Conservation (phyloP, 2,888 invertebrate species). For the Tinea trinotella region DNA sequence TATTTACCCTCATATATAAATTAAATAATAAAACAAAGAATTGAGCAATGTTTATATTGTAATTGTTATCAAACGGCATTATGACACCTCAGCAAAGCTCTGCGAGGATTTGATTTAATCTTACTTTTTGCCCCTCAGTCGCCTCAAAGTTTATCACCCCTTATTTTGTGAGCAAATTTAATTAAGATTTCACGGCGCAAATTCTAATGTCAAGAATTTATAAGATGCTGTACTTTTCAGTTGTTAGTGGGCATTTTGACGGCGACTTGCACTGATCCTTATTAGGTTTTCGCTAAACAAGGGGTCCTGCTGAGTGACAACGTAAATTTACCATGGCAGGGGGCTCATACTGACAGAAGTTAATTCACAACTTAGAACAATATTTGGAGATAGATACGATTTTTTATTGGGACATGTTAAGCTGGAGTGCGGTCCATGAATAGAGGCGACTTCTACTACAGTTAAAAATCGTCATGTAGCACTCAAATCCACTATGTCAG, state of each 20-base stretch:
- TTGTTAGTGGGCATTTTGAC: constrained; percentile 38
- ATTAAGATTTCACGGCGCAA: constrained; percentile 19
- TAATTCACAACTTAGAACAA: too few species aligned
- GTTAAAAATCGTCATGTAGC: too few species aligned
- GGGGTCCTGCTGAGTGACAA: constrained; percentile 28
- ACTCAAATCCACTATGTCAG: too few species aligned
- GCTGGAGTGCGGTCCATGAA: too few species aligned
- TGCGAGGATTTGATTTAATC: constrained; percentile 4
- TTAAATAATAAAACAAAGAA: not conserved
- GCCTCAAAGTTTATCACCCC: constrained; percentile 16
- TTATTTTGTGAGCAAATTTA: constrained; percentile 20
- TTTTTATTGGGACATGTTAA: too few species aligned
- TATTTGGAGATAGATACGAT: too few species aligned
- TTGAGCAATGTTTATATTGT: not conserved
- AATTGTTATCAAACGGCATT: not conserved
- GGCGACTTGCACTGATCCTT: constrained; percentile 42
- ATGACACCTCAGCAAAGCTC: not conserved
- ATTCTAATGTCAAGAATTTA: constrained; percentile 17
- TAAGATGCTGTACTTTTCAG: constrained; percentile 29
- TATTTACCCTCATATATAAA: not conserved
- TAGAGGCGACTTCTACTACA: too few species aligned
- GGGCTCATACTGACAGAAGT: constrained; percentile 19
- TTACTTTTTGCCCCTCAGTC: constrained; percentile 1
- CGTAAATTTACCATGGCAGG: constrained; percentile 21
- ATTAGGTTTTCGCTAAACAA: constrained; percentile 39